Evolutionary conservation across 2,113 vertebrate genomes (phyloP), one percentile per base, ranked within the genome.

Genomic region (Oostethus manadensis): DNA sequence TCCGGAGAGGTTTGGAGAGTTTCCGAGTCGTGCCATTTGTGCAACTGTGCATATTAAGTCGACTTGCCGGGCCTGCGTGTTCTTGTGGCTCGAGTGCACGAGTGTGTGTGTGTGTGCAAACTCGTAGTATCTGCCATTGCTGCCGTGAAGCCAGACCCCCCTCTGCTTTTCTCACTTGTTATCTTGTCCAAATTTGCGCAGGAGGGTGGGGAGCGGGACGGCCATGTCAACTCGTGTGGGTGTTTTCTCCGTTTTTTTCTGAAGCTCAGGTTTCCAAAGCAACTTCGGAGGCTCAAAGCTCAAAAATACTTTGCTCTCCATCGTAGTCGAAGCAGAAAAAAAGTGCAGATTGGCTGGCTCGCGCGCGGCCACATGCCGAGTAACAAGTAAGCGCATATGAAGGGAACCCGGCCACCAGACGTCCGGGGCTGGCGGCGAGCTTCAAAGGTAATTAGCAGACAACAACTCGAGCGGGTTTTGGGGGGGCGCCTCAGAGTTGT

Each of bases 151-250:
- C 84, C 80, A 88, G 88, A 85, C 88, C 89, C 86, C 89, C 88
- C 86, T 84, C 63, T 76, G 87, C 78, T 87, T 87, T 83, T 79
- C 86, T 87, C 86, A 87, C 87, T 89, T 77, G 80, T 87, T 86
- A 89, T 88, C 86, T 87, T 88, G 87, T 88, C 88, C 81, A 87
- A 89, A 89, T 88, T 85, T 87, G 83, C 81, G 82, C 85, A 87
- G 87, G 78, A 86, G 87, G 84, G 77, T 75, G 66, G 77, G 76
- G 83, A 84, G 84, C 69, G 73, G 79, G 74, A 78, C 66, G 72
- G 75, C 68, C 74, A 82, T 76, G 80, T 84, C 72, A 88, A 84
- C 82, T 76, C 80, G 86, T 86, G 88, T 91, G 84, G 88, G 86
- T 81, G 86, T 87, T 84, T 72, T 64, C 22, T 33, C 45, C 56